Conservation (phyloP, 2,888 invertebrate genomes). For the Philonicus albiceps region DNA sequence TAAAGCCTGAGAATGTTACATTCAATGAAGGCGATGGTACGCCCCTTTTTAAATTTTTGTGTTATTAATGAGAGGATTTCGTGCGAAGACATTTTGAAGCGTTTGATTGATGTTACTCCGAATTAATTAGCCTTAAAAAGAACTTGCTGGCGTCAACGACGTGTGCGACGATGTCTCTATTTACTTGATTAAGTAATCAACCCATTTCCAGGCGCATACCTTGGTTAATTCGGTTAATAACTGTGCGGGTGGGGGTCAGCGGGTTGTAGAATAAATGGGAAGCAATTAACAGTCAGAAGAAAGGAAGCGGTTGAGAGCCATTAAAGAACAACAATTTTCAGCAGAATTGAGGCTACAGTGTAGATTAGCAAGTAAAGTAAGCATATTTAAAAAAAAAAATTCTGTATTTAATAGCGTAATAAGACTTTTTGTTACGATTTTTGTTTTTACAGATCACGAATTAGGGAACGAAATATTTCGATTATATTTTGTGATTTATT, state of each 20-base stretch:
- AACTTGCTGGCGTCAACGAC: constrained; percentile 1
- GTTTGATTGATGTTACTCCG: constrained; percentile 21
- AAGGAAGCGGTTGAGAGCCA: neutral
- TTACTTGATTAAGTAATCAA: constrained; percentile 28
- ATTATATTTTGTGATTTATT: too few species aligned
- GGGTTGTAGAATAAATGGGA: neutral
- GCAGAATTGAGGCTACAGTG: neutral
- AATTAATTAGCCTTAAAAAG: constrained; percentile 2
- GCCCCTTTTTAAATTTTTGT: constrained; percentile 10
- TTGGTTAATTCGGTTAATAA: neutral
- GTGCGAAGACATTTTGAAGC: constrained; percentile 9
- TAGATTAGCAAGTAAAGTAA: neutral
- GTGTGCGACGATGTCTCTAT: constrained; percentile 8
- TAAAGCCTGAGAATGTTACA: neutral
- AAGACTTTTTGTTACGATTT: neutral
- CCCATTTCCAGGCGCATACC: neutral
- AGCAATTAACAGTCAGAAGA: neutral
- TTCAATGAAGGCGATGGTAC: neutral
- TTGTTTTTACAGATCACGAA: too few species aligned
- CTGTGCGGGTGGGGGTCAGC: neutral
- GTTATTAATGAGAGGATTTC: constrained; percentile 32
- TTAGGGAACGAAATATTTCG: too few species aligned
- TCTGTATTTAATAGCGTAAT: neutral
- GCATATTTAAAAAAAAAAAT: neutral
- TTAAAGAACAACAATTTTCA: neutral